These are phyloP conservation scores for Apis florea DNA, from an alignment of 1,140 invertebrate species.

Conservation along the genomic window DNA sequence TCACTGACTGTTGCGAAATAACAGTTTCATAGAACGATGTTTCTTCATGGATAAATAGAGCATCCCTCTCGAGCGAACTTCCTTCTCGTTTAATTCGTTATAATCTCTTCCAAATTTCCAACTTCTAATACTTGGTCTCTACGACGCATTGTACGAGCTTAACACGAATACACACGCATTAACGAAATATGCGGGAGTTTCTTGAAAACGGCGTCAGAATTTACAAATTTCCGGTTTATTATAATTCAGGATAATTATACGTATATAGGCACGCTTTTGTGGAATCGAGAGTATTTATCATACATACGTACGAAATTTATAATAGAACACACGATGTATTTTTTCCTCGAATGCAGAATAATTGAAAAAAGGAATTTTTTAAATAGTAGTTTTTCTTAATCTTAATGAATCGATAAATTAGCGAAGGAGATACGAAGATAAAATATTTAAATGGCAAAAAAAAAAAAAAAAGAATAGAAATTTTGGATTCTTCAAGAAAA, in stretches of 20 bases:
- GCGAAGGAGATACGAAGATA: too few relatives aligned
- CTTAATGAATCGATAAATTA: too few relatives aligned
- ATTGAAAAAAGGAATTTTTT: too few relatives aligned
- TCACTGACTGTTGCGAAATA: conserved; percentile 38
- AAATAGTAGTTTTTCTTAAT: too few relatives aligned
- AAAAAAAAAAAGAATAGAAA: too few relatives aligned
- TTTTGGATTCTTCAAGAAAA: too few relatives aligned
- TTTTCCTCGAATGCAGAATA: too few relatives aligned
- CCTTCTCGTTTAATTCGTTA: conserved; percentile 53
- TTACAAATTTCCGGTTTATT: conserved; percentile 18
- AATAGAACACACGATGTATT: too few relatives aligned
- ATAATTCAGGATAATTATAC: neutral
- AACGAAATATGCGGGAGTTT: neutral
- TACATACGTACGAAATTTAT: too few relatives aligned
- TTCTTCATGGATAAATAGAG: conserved; percentile 2
- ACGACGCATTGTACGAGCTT: conserved; percentile 31
- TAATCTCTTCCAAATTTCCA: conserved; percentile 63
- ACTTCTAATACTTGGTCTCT: conserved; percentile 57
- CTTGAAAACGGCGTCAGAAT: neutral
- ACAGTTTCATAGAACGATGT: conserved; percentile 17
- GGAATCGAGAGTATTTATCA: neutral
- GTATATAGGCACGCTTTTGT: neutral
- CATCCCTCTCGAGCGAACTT: conserved; percentile 47
- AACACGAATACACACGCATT: conserved; percentile 4
- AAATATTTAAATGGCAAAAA: too few relatives aligned